A percentile compares a stretch with the other conserved stretches of the same genome.
Conservation (phyloP, 2,113 vertebrate genomes). For the Boulengeromyrus knoepffleri region DNA sequence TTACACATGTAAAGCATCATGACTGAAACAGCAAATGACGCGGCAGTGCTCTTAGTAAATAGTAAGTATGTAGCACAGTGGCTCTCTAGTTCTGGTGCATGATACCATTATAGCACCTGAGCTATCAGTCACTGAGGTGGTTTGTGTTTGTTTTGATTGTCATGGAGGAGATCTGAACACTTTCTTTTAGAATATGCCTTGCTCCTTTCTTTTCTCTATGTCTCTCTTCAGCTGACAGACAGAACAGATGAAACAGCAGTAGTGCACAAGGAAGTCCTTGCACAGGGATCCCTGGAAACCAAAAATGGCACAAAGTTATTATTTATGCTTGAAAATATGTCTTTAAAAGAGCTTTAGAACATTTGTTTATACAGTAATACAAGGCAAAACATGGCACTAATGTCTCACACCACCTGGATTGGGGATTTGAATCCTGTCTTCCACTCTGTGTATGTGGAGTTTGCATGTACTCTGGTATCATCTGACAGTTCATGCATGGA, state of each 20-base stretch:
- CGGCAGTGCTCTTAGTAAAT: not conserved
- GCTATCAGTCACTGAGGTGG: not conserved
- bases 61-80: not conserved
- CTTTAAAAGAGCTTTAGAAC: not conserved
- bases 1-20: not conserved
- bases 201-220: constrained; percentile 53
- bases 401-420: not conserved
- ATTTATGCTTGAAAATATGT: not conserved
- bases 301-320: not conserved
- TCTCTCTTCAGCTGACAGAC: constrained; percentile 63
- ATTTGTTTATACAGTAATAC: not conserved
- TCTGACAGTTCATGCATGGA: not conserved
- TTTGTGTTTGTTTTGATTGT: not conserved
- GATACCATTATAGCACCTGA: not conserved
- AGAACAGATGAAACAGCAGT: constrained; percentile 31
- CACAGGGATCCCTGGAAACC: constrained; percentile 53
- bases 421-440: not conserved
- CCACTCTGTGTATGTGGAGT: not conserved
- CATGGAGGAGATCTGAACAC: not conserved
- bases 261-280: not conserved
- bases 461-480: not conserved
- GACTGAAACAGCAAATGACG: not conserved
- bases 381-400: not conserved
- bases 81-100: not conserved
- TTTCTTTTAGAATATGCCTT: constrained; percentile 48